A percentile compares a stretch with the other conserved stretches of the same genome.
Evolutionary conservation across 1,140 invertebrate genomes (phyloP).

Genomic region (Drusus annulatus): DNA sequence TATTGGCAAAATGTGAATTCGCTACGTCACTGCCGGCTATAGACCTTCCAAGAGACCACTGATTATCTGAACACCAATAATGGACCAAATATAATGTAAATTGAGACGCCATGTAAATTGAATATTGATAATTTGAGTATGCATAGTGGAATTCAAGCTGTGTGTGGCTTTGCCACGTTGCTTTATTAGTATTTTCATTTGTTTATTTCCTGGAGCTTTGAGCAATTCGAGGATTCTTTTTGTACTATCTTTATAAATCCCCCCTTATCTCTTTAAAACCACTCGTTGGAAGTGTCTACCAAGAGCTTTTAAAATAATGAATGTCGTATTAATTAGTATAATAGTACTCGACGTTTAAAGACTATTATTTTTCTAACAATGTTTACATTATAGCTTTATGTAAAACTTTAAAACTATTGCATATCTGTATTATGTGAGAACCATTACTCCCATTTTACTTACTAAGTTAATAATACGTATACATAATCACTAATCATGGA

Average conservation of each 20-base stretch:
- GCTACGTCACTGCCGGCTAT: background rate
- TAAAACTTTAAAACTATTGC: constrained; percentile 1
- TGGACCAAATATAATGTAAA: constrained; percentile 20
- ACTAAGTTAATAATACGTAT: background rate
- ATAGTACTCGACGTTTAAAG: constrained; percentile 17
- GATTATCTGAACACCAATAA: constrained; percentile 6
- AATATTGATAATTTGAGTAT: background rate
- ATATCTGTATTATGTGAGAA: background rate
- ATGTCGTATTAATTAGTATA: constrained; percentile 9
- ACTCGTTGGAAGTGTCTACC: background rate
- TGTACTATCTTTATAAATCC: background rate
- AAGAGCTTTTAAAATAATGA: constrained; percentile 16
- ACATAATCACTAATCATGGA: background rate
- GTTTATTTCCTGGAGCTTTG: background rate
- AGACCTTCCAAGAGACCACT: background rate
- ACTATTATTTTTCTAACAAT: constrained; percentile 36
- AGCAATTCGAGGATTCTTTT: background rate
- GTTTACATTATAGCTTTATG: constrained; percentile 30
- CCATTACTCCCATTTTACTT: background rate
- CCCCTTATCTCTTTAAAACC: background rate
- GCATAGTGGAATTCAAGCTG: background rate
- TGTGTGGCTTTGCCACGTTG: background rate
- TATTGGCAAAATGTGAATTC: background rate
- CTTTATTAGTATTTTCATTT: background rate
- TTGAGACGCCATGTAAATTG: constrained; percentile 3